Base-by-base conservation (phyloP, 2,797 vertebrate genomes). In the Gila robusta region DNA sequence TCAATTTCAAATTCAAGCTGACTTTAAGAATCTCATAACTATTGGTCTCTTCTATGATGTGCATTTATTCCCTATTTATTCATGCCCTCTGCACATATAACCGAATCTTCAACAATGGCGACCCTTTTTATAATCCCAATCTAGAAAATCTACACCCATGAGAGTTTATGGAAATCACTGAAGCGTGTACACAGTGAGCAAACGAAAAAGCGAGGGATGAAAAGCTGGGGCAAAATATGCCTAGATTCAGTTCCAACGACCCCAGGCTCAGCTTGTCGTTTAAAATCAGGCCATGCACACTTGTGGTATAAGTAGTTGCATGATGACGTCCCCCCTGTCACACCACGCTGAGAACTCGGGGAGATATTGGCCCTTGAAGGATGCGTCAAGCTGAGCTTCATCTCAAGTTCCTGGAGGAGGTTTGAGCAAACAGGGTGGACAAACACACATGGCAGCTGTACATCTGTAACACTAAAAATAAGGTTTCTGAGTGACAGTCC, bases 251-350 rank as follows among this genome's bases (percentile, higher is more conserved):
- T 84, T 87, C 84, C 79, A 86, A 77, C 76, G 64, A 89, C 91
- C 90, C 82, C 47, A 72, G 82, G 89, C 89, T 78, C 79, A 74
- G 44, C 83, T 83, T 89, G 84, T 90, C 92, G 81, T 90, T 81
- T 89, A 80, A 85, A 89, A 91, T 87, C 88, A 90, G 80, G 87
- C 84, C 84, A 88, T 78, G 82, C 71, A 90, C 66, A 73, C 83
- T 78, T 80, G 70, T 82, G 83, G 83, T 88, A 87, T 81, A 88
- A 87, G 76, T 86, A 87, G 78, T 66, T n/a, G 56, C 37, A 82
- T 19, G n/a, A 81, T 85, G 83, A 84, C 23, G 44, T 74, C 87
- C 86, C 79, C 79, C 84, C 14, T 54, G 32, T 87, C 88, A 90
- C 83, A 89, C 85, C 86, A 85, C 80, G 74, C 67, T 89, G 86